Evolutionary conservation across 2,113 vertebrate genomes (phyloP).

Genomic region (Rattus rattus): DNA sequence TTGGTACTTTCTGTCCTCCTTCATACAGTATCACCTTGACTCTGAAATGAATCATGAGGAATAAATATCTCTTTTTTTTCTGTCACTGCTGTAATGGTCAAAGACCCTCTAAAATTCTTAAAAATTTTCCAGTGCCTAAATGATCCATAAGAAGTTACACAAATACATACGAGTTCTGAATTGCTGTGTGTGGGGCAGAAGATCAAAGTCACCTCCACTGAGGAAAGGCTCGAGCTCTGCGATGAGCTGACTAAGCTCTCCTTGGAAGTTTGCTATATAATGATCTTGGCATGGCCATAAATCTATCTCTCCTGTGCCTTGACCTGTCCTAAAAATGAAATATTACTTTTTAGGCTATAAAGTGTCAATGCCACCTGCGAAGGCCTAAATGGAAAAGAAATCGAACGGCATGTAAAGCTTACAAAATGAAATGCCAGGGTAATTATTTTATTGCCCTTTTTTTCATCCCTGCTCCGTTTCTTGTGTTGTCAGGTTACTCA

Average conservation of each 20-base stretch:
- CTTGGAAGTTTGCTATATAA: slow-evolving; percentile 33
- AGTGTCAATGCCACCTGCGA: slow-evolving; percentile 26
- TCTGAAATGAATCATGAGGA: neutral
- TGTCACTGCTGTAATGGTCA: neutral
- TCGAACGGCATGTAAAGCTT: neutral
- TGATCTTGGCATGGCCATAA: slow-evolving; percentile 59
- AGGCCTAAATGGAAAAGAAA: slow-evolving; percentile 62
- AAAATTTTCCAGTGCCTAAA: neutral
- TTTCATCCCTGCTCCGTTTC: neutral
- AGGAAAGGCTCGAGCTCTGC: neutral
- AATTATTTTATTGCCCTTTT: neutral
- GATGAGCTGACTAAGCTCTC: slow-evolving; percentile 67
- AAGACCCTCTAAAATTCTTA: neutral
- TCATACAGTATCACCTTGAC: neutral
- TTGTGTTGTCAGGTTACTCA: neutral
- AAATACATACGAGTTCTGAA: neutral
- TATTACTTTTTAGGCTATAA: slow-evolving; percentile 53
- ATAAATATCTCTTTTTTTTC: neutral
- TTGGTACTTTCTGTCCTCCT: neutral
- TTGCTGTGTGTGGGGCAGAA: neutral
- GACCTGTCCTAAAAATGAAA: slow-evolving; percentile 59
- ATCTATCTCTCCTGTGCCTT: slow-evolving; percentile 49
- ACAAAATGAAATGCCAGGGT: neutral
- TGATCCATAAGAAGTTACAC: slow-evolving; percentile 10
- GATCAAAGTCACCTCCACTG: slow-evolving; percentile 65